These are phyloP conservation scores for Axea sp. DNA, from an alignment of 2,888 invertebrate genomes.

Conservation along the genomic window DNA sequence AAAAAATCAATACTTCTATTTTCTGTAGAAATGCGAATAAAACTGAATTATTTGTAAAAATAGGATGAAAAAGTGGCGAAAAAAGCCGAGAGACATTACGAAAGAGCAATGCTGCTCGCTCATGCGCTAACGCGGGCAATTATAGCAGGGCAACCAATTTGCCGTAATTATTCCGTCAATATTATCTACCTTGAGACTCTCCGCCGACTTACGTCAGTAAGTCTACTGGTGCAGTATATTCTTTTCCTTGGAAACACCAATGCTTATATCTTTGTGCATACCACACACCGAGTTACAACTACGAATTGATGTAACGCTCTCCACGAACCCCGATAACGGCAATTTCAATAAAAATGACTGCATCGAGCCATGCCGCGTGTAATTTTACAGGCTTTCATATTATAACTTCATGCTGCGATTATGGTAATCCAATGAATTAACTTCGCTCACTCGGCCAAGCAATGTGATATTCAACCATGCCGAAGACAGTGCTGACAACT, in stretches of 20 bases:
- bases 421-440: slow-evolving; percentile 69
- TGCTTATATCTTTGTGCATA: slow-evolving; percentile 43
- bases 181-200: slow-evolving; percentile 65
- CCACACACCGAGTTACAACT: slow-evolving; percentile 60
- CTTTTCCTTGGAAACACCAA: slow-evolving; percentile 37
- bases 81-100: slow-evolving; percentile 41
- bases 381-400: slow-evolving; percentile 67
- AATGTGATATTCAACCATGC: slow-evolving; percentile 25
- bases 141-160: slow-evolving; percentile 69
- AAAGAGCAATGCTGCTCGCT: slow-evolving; percentile 51
- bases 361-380: slow-evolving; percentile 61
- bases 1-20: slow-evolving; percentile 16
- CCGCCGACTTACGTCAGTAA: slow-evolving; percentile 50
- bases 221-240: slow-evolving; percentile 47
- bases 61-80: slow-evolving; percentile 36
- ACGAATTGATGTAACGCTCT: slow-evolving; percentile 58
- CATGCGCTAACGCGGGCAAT: slow-evolving; percentile 63
- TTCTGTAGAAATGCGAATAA: slow-evolving; percentile 35
- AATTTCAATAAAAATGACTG: slow-evolving; percentile 62
- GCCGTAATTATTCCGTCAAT: slow-evolving; percentile 71
- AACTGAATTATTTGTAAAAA: slow-evolving; percentile 41
- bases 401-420: slow-evolving; percentile 66
- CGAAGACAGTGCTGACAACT: slow-evolving; percentile 58
- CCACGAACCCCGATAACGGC: slow-evolving; percentile 55
- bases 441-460: slow-evolving; percentile 53